A percentile compares a stretch with the other conserved stretches of the same genome.
These are phyloP conservation scores for Diploptera punctata DNA, from an alignment of 2,888 invertebrate species.

Conservation along the genomic window DNA sequence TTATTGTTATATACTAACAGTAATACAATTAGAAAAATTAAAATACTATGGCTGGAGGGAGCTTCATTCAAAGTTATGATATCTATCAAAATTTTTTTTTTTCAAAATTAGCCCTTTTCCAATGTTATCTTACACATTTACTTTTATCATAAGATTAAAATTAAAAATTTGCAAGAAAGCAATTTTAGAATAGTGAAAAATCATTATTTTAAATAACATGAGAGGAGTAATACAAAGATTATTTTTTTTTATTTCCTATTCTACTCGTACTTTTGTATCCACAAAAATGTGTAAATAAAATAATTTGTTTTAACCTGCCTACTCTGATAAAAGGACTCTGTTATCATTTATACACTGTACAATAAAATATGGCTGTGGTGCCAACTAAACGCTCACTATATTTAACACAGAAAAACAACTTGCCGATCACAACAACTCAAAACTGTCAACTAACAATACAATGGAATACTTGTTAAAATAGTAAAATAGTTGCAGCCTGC, in stretches of 20 bases:
- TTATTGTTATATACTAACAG: conserved; percentile 22
- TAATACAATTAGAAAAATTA: conserved; percentile 40
- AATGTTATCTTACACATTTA: conserved; percentile 19
- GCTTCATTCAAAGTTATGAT: conserved; percentile 24
- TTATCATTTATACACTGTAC: conserved; percentile 18
- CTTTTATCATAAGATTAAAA: conserved; percentile 12
- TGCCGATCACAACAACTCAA: conserved; percentile 1
- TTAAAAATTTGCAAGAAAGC: not conserved
- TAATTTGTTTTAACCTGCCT: conserved; percentile 1
- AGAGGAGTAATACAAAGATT: too few relatives aligned
- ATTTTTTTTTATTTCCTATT: too few relatives aligned
- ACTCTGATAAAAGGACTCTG: not conserved
- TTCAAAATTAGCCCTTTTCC: conserved; percentile 25
- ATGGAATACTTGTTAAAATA: not conserved
- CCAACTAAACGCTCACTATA: conserved; percentile 1
- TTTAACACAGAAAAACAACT: not conserved
- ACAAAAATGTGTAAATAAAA: not conserved
- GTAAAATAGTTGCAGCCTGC: not conserved
- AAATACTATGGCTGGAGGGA: conserved; percentile 41
- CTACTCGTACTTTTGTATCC: too few relatives aligned
- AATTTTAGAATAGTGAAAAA: not conserved
- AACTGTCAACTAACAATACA: not conserved
- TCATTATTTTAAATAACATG: too few relatives aligned
- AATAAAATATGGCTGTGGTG: conserved; percentile 2
- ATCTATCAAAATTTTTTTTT: conserved; percentile 9